A percentile compares a stretch with the other conserved stretches of the same genome.
Evolutionary conservation across 64 coral and sea anemone genomes (phyloP).

Genomic region (Montipora foliosa): DNA sequence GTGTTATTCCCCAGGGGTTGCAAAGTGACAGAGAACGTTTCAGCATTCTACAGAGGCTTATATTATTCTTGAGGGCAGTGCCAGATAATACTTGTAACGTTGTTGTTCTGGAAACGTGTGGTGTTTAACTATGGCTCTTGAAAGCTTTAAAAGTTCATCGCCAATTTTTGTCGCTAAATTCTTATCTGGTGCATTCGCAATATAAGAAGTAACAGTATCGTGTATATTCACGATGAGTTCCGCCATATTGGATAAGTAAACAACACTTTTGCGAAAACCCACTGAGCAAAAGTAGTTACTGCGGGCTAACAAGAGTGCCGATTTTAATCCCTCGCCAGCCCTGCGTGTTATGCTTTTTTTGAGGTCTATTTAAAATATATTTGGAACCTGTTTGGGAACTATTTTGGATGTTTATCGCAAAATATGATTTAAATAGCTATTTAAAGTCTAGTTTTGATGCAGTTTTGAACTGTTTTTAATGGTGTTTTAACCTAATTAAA

Average conservation of each 20-base stretch:
- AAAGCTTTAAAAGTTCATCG: not conserved
- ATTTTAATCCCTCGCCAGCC: too few relatives aligned
- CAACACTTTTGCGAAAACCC: too few relatives aligned
- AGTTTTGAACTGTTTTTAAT: not conserved
- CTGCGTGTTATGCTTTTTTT: too few relatives aligned
- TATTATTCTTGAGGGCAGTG: constrained; percentile 46
- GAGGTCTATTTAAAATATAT: too few relatives aligned
- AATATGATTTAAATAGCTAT: too few relatives aligned
- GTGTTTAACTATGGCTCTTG: too few relatives aligned
- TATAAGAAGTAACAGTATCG: not conserved
- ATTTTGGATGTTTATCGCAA: too few relatives aligned
- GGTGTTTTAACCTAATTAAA: not conserved
- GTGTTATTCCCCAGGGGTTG: constrained; percentile 34
- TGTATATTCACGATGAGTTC: not conserved
- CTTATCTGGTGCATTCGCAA: not conserved
- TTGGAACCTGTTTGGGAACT: too few relatives aligned
- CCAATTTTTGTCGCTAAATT: constrained; percentile 4
- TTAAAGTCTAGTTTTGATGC: too few relatives aligned
- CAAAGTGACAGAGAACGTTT: not conserved
- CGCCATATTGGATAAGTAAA: too few relatives aligned
- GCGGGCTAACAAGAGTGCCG: too few relatives aligned
- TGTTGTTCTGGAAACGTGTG: constrained; percentile 8
- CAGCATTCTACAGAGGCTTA: constrained; percentile 50
- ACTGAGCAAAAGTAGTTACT: too few relatives aligned
- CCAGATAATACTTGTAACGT: constrained; percentile 30